Conservation (phyloP, 2,113 vertebrate genomes). For the Scortum barcoo region DNA sequence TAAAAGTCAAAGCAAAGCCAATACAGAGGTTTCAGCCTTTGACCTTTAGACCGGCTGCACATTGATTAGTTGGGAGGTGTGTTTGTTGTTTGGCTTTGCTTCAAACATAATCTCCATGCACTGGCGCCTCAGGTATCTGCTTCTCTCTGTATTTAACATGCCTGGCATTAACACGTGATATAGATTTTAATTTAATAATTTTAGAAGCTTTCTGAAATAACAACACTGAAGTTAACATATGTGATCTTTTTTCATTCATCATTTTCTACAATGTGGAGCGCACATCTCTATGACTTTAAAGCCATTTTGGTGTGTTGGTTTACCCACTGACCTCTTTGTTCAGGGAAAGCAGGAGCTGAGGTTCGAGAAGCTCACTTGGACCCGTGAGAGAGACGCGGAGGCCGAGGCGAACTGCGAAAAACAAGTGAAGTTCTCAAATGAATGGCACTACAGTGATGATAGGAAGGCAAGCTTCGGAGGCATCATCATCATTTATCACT, state of each 20-base stretch:
- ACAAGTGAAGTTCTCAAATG: not conserved
- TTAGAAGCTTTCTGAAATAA: not conserved
- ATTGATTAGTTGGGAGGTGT: constrained; percentile 44
- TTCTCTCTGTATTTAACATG: not conserved
- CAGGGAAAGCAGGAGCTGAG: constrained; percentile 35
- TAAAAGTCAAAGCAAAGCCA: constrained; percentile 37
- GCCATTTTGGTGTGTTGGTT: not conserved
- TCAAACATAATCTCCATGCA: not conserved
- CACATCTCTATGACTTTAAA: not conserved
- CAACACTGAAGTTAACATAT: too few species aligned
- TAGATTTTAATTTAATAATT: too few species aligned
- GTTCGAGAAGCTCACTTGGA: constrained; percentile 43
- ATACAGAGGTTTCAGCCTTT: constrained; percentile 35
- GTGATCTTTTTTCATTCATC: not conserved
- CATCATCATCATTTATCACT: not conserved
- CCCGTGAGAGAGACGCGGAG: constrained; percentile 53
- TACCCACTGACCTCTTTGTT: constrained; percentile 58
- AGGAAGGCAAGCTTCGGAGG: not conserved
- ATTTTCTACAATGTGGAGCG: not conserved
- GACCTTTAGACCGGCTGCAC: constrained; percentile 72
- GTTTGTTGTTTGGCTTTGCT: constrained; percentile 28
- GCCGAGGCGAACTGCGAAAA: constrained; percentile 54
- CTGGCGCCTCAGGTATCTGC: not conserved
- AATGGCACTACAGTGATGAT: not conserved
- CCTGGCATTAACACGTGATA: too few species aligned